Conservation (phyloP, 2,888 invertebrate genomes). For the Pasiphila rectangulata region DNA sequence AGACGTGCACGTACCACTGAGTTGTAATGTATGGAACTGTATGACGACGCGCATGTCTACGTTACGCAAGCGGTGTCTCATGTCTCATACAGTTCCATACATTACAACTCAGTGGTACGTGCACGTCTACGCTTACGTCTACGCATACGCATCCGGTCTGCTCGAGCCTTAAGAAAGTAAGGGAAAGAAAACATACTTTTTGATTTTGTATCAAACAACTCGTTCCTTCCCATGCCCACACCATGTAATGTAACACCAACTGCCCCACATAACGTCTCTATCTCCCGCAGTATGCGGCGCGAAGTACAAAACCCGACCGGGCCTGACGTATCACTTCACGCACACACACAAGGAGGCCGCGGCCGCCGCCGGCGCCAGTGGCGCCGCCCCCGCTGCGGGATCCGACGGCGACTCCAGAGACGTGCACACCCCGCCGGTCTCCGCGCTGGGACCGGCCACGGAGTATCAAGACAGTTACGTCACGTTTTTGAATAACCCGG, state of each 20-base stretch:
- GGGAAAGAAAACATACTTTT: background rate
- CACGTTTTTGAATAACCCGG: conserved; percentile 83
- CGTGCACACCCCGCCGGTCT: conserved; percentile 83
- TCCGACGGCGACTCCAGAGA: conserved; percentile 63
- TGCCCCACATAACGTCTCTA: conserved; percentile 1
- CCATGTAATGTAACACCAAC: background rate
- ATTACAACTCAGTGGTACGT: too few species aligned
- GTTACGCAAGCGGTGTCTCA: too few species aligned
- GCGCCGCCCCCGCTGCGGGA: conserved; percentile 41
- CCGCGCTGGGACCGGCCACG: conserved; percentile 52
- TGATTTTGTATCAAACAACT: background rate
- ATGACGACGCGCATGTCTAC: too few species aligned
- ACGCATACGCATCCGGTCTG: background rate
- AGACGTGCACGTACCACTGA: too few species aligned
- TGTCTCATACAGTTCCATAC: too few species aligned
- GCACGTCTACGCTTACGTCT: background rate
- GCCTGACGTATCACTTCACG: conserved; percentile 96
- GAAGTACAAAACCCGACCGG: conserved; percentile 97
- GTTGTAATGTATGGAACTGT: too few species aligned
- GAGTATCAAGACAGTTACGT: conserved; percentile 86
- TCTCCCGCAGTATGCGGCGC: conserved; percentile 91
- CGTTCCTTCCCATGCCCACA: conserved; percentile 14
- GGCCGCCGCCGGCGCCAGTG: conserved; percentile 43
- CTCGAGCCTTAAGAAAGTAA: background rate
- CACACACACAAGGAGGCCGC: conserved; percentile 89